Conservation (phyloP, 2,888 invertebrate species). For the Spilarctia lutea region DNA sequence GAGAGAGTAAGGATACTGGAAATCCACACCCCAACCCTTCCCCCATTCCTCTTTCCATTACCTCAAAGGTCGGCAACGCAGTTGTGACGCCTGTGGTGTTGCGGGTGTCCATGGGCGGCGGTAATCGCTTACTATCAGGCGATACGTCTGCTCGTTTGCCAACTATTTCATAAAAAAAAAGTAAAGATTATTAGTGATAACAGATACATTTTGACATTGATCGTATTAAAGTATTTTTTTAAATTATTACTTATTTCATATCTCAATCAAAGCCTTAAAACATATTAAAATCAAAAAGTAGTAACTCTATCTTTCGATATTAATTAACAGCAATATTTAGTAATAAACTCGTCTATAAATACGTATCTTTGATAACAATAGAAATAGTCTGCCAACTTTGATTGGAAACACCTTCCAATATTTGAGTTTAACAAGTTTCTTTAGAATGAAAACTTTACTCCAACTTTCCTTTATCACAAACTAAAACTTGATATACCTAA, state of each 20-base stretch:
- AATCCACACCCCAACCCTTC: too few species aligned
- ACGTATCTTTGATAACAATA: conserved; percentile 18
- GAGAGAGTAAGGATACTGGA: too few species aligned
- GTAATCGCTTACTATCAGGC: too few species aligned
- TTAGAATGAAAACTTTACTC: conserved; percentile 23
- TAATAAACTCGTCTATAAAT: not conserved
- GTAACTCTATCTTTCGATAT: not conserved
- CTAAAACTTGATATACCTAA: conserved; percentile 28
- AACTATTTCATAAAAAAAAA: too few species aligned
- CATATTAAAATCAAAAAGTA: not conserved
- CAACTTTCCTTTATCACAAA: conserved; percentile 33
- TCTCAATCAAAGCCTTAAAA: not conserved
- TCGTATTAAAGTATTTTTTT: not conserved
- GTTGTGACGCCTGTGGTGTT: too few species aligned
- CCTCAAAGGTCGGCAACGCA: too few species aligned
- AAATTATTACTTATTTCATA: not conserved
- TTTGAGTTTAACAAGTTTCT: conserved; percentile 39
- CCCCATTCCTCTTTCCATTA: too few species aligned
- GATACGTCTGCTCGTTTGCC: too few species aligned
- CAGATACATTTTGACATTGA: not conserved
- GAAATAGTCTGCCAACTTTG: conserved; percentile 33
- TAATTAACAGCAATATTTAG: not conserved
- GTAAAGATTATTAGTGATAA: not conserved
- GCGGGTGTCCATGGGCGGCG: too few species aligned
- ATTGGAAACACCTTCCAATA: conserved; percentile 33